A percentile compares a stretch with the other conserved stretches of the same genome.
These are phyloP conservation scores for Eciton burchellii DNA, from an alignment of 1,140 invertebrate genomes.

Conservation along the genomic window DNA sequence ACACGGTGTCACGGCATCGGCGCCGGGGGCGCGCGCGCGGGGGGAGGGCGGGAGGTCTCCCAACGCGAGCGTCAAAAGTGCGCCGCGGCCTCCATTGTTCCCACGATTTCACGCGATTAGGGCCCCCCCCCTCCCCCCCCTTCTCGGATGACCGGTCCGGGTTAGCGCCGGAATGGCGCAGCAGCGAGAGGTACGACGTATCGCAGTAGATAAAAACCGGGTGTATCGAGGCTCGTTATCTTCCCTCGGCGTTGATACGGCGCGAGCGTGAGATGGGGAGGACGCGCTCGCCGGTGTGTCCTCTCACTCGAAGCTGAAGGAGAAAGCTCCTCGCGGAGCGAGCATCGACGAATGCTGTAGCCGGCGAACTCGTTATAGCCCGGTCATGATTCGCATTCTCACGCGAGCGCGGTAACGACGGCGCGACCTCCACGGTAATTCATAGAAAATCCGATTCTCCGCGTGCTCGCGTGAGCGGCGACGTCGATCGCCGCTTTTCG, in stretches of 20 bases:
- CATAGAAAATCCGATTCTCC: slow-evolving; percentile 65
- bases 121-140: too few relatives aligned
- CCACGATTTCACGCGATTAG: background rate
- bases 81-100: background rate
- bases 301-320: background rate
- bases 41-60: too few relatives aligned
- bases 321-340: too few relatives aligned
- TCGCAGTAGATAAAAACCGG: too few relatives aligned
- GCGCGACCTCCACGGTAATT: slow-evolving; percentile 24
- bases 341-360: background rate
- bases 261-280: background rate
- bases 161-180: background rate
- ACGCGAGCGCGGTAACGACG: slow-evolving; percentile 59
- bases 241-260: too few relatives aligned
- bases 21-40: too few relatives aligned
- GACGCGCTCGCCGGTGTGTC: background rate
- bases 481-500: slow-evolving; percentile 57
- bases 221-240: too few relatives aligned
- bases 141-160: too few relatives aligned
- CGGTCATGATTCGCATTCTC: slow-evolving; percentile 34
- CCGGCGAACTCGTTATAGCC: background rate
- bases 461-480: background rate
- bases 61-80: slow-evolving; percentile 10
- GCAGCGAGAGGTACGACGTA: too few relatives aligned
- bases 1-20: background rate